Evolutionary conservation across 2,888 invertebrate species (phyloP).

Genomic region (Anthoptus insignis): DNA sequence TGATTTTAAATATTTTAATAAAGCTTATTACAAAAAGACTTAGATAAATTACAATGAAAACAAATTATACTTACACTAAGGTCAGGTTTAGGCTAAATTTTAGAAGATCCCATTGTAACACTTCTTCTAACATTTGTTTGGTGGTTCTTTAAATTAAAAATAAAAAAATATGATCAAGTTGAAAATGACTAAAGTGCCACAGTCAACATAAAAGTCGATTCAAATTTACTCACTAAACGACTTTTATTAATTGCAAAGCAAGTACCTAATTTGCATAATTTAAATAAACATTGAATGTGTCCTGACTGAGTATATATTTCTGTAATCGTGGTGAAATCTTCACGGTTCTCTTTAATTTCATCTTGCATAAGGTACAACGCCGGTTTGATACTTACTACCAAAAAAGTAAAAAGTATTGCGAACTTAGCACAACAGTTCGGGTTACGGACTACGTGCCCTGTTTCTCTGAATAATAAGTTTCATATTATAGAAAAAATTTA

Average conservation of each 20-base stretch:
- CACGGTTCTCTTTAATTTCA: slow-evolving; percentile 43
- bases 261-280: slow-evolving; percentile 40
- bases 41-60: too few species aligned
- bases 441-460: slow-evolving; percentile 7
- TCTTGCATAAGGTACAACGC: slow-evolving; percentile 44
- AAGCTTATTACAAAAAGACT: too few species aligned
- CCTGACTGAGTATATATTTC: slow-evolving; percentile 30
- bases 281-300: slow-evolving; percentile 42
- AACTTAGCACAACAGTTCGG: slow-evolving; percentile 24
- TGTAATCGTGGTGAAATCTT: slow-evolving; percentile 47
- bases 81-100: too few species aligned
- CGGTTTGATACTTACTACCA: slow-evolving; percentile 39
- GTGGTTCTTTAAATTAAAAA: slow-evolving; percentile 7
- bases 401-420: slow-evolving; percentile 42
- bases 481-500: not conserved
- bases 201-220: slow-evolving; percentile 17
- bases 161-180: slow-evolving; percentile 10
- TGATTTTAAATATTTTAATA: too few species aligned
- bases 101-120: too few species aligned
- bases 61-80: too few species aligned
- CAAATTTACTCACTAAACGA: slow-evolving; percentile 21
- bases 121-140: too few species aligned
- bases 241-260: slow-evolving; percentile 33
- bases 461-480: slow-evolving; percentile 1
- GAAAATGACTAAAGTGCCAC: slow-evolving; percentile 1